A percentile compares a stretch with the other conserved stretches of the same genome.
phyloP scores from a whole-genome alignment of 1,140 invertebrate species.

The Alviniconcha marisindica region DNA sequence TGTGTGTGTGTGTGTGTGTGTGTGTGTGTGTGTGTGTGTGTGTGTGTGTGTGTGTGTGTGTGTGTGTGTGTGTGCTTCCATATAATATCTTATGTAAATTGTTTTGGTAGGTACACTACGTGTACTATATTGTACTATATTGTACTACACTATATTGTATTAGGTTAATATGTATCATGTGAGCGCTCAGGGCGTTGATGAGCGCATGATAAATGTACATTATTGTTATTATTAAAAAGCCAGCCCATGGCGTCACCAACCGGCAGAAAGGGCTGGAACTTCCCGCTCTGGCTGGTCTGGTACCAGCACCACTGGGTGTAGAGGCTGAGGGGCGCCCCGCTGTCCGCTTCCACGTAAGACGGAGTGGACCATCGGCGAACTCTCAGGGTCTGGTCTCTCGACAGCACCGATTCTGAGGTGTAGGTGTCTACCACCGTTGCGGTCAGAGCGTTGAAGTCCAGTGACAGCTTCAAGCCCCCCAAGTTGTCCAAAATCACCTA shows the following conservation, averaged over 20 bases:
- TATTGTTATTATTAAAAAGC: too few relatives aligned
- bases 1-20: too few relatives aligned
- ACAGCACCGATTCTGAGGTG: neutral
- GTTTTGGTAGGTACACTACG: neutral
- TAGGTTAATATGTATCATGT: too few relatives aligned
- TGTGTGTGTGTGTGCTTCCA: too few relatives aligned
- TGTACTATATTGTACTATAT: neutral
- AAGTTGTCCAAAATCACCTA: conserved; percentile 18
- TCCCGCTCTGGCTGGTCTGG: neutral
- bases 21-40: too few relatives aligned
- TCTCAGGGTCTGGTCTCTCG: neutral
- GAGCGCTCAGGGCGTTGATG: too few relatives aligned
- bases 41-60: too few relatives aligned
- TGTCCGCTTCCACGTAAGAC: conserved; percentile 9
- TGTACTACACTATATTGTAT: too few relatives aligned
- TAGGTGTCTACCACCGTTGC: neutral
- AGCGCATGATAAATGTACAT: too few relatives aligned
- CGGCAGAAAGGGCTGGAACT: neutral
- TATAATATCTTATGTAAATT: neutral
- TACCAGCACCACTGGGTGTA: conserved; percentile 35
- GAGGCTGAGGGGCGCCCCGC: neutral
- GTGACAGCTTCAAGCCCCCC: neutral
- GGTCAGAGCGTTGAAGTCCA: neutral
- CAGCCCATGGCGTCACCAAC: neutral
- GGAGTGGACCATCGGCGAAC: conserved; percentile 19